A percentile compares a stretch with the other conserved stretches of the same genome.
These are phyloP conservation scores for Zoroaster sp. DNA, from an alignment of 53 echinoderm and acorn worm genomes.

Conservation along the genomic window DNA sequence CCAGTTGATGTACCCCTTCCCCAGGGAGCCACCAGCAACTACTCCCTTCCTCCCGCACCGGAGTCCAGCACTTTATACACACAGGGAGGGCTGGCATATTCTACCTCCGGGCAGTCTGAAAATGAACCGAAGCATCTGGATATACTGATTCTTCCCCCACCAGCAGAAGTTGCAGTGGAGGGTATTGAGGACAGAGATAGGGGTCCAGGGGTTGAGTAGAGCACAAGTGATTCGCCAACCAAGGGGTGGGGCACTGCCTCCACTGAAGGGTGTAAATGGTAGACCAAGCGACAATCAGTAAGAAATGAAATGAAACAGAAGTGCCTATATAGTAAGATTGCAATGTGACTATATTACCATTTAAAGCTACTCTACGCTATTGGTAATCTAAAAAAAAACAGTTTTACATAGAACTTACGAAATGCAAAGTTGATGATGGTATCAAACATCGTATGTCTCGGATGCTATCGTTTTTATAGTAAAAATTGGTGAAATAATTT, in stretches of 20 bases:
- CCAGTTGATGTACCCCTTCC: neutral
- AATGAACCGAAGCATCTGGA: neutral
- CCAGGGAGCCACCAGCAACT: neutral
- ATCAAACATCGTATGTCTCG: too few species aligned
- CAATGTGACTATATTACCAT: too few species aligned
- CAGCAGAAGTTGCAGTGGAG: neutral
- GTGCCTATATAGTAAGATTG: too few species aligned
- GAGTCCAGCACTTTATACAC: neutral
- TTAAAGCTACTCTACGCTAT: too few species aligned
- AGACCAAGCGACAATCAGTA: neutral
- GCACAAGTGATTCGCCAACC: neutral
- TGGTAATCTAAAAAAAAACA: too few species aligned
- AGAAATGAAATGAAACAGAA: neutral
- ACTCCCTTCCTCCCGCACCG: neutral
- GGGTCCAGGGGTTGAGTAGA: neutral
- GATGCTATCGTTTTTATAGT: too few species aligned
- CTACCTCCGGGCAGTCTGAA: neutral
- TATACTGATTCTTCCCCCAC: neutral
- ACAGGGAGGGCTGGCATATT: neutral
- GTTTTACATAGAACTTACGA: too few species aligned
- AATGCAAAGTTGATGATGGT: too few species aligned
- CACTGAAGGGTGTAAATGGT: conserved; percentile 1
- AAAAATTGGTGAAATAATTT: too few species aligned
- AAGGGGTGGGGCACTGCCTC: neutral
- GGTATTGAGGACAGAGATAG: neutral